A percentile compares a stretch with the other conserved stretches of the same genome.
These are phyloP conservation scores for Porites divaricata DNA, from an alignment of 92 coral and sea anemone genomes.

Conservation along the genomic window DNA sequence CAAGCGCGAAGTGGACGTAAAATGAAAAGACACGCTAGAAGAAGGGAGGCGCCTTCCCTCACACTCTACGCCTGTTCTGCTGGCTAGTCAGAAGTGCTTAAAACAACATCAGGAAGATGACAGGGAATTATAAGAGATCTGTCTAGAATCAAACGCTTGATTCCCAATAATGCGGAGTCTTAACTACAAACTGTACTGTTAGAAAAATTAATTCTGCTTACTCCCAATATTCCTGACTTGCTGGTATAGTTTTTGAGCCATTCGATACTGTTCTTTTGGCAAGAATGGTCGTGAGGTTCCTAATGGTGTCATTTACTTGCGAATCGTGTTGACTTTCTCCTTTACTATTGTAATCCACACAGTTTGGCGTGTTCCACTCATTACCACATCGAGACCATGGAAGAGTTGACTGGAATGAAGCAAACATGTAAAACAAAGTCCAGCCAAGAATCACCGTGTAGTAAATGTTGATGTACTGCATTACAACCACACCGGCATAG, in stretches of 20 bases:
- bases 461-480: conserved; percentile 84
- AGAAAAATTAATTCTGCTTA: conserved; percentile 40
- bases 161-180: too few relatives aligned
- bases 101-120: too few relatives aligned
- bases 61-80: too few relatives aligned
- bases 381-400: conserved; percentile 92
- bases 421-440: conserved; percentile 89
- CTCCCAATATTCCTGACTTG: conserved; percentile 91
- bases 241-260: conserved; percentile 40
- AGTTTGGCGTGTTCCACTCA: conserved; percentile 77
- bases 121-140: too few relatives aligned
- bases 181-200: too few relatives aligned
- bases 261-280: conserved; percentile 21
- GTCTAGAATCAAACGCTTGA: too few relatives aligned
- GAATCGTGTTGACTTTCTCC: background rate
- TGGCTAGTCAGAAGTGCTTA: too few relatives aligned
- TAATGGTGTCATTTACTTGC: background rate
- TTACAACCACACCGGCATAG: conserved; percentile 81
- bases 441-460: conserved; percentile 88
- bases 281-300: background rate
- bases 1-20: too few relatives aligned
- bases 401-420: conserved; percentile 71
- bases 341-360: conserved; percentile 21
- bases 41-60: too few relatives aligned
- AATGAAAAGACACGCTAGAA: too few relatives aligned